Conservation (phyloP, 92 coral and sea anemone species). For the Meandrina meandrites region DNA sequence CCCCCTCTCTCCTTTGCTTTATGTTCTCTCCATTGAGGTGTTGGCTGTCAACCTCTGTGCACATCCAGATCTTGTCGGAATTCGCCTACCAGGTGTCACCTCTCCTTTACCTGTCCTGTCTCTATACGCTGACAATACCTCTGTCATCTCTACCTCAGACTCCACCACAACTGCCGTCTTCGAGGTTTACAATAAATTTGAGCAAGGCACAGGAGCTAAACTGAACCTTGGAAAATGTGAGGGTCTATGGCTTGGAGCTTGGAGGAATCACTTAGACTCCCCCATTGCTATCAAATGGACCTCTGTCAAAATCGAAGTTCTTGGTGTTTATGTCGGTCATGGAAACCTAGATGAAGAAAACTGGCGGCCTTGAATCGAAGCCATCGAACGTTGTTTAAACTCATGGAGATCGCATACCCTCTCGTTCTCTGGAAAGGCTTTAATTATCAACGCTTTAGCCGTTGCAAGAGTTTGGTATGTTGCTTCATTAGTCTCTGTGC, state of each 20-base stretch:
- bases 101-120: not conserved
- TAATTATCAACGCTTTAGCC: constrained; percentile 34
- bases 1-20: not conserved
- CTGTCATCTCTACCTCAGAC: constrained; percentile 29
- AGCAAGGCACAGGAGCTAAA: constrained; percentile 48
- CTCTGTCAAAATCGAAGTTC: not conserved
- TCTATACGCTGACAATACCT: constrained; percentile 62
- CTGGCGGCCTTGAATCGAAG: constrained; percentile 19
- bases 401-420: constrained; percentile 40
- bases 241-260: constrained; percentile 46
- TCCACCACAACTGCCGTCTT: not conserved
- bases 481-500: not conserved
- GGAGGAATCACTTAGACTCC: not conserved
- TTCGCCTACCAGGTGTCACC: no score
- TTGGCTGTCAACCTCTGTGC: not conserved
- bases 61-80: no score
- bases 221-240: constrained; percentile 17
- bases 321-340: constrained; percentile 33
- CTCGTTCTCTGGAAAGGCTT: constrained; percentile 37
- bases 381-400: not conserved
- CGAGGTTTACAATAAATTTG: not conserved
- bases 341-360: not conserved
- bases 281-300: constrained; percentile 14
- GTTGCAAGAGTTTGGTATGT: constrained; percentile 48
- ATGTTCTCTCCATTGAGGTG: not conserved